Percentiles rank a stretch among this genome's conserved stretches.
These are phyloP conservation scores for Psephotus haematonotus DNA, from an alignment of 2,113 vertebrate genomes.

Conservation along the genomic window DNA sequence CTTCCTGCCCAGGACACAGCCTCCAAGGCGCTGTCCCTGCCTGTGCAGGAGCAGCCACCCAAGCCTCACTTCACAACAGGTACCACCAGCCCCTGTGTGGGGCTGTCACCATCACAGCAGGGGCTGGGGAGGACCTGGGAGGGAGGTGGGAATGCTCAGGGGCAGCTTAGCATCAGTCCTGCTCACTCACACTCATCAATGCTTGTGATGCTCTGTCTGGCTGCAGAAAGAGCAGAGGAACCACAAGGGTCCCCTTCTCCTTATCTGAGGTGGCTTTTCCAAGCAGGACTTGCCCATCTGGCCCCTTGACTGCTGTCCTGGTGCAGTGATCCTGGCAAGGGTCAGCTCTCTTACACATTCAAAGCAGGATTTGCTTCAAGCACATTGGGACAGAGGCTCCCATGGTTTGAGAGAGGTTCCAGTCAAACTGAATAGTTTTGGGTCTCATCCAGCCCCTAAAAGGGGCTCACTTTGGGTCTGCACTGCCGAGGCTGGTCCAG, in stretches of 20 bases:
- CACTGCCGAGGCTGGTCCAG: rapidly evolving
- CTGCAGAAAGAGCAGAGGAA: neutral
- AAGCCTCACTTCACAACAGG: conserved; percentile 88
- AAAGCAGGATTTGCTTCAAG: neutral
- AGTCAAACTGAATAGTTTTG: rapidly evolving
- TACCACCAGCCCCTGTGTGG: neutral
- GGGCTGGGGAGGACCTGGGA: neutral
- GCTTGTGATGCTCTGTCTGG: no score
- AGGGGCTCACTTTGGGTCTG: neutral
- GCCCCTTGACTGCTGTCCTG: neutral
- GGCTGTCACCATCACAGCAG: neutral
- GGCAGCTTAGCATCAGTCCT: rapidly evolving
- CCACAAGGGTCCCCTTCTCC: rapidly evolving
- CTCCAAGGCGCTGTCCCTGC: conserved; percentile 66
- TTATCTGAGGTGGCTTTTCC: neutral
- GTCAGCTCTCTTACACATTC: neutral
- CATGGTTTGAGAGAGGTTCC: neutral
- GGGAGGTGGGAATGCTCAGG: neutral
- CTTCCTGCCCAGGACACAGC: conserved; percentile 71
- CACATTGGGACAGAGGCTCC: neutral
- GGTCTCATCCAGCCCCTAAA: neutral
- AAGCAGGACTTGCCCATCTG: neutral
- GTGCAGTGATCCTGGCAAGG: neutral
- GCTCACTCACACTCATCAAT: rapidly evolving
- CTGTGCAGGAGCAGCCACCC: conserved; percentile 73